Evolutionary conservation across 2,888 invertebrate genomes (phyloP).

Genomic region (Hipparchia semele): DNA sequence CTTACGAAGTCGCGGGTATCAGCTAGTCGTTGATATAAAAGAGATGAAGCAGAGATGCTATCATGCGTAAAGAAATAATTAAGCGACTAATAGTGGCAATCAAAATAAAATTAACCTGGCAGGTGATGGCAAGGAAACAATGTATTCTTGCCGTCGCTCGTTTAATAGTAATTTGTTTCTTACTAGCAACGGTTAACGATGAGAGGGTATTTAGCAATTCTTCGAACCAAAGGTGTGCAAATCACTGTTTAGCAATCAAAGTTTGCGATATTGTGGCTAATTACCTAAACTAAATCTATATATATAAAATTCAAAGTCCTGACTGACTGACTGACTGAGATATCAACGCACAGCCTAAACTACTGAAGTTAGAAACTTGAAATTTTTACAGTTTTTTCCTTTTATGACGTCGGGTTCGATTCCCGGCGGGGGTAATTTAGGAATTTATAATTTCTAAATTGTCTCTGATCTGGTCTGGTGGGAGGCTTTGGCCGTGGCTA

Average conservation of each 20-base stretch:
- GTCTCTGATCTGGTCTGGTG: too few relatives aligned
- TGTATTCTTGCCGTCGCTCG: slow-evolving; percentile 55
- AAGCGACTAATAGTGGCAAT: slow-evolving; percentile 62
- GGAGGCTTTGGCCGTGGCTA: too few relatives aligned
- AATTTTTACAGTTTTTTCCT: too few relatives aligned
- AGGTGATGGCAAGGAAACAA: slow-evolving; percentile 66
- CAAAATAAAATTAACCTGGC: slow-evolving; percentile 59
- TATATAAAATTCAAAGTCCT: too few relatives aligned
- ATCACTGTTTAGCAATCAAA: not conserved
- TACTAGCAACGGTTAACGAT: not conserved
- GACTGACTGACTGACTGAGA: too few relatives aligned
- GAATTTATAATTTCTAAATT: too few relatives aligned
- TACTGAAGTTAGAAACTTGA: too few relatives aligned
- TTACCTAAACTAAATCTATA: too few relatives aligned
- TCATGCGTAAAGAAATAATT: slow-evolving; percentile 47
- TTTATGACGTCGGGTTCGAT: too few relatives aligned
- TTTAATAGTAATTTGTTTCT: slow-evolving; percentile 23
- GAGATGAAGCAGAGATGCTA: slow-evolving; percentile 34
- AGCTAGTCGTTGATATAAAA: not conserved
- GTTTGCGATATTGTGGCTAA: not conserved
- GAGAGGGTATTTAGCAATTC: slow-evolving; percentile 7
- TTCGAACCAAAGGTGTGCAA: slow-evolving; percentile 8
- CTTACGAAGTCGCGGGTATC: too few relatives aligned
- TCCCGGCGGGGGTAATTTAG: too few relatives aligned
- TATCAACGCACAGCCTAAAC: too few relatives aligned